phyloP scores from a whole-genome alignment of 2,113 vertebrate genomes.

The Rhadina sibilatrix region DNA sequence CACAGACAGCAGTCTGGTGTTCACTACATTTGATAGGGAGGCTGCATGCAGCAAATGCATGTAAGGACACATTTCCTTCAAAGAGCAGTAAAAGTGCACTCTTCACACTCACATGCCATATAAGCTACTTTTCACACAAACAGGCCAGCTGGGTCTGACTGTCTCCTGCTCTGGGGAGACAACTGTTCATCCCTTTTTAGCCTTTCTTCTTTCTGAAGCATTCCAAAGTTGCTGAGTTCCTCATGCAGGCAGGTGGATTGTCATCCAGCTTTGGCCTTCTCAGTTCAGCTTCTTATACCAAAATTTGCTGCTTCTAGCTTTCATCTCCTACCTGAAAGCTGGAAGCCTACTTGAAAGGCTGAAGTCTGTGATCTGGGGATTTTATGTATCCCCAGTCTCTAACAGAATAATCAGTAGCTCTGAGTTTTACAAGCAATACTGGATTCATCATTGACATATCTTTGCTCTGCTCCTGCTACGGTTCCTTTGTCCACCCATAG shows the following conservation, averaged over 20 bases:
- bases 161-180: background rate
- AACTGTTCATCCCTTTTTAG: background rate
- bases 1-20: background rate
- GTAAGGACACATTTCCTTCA: background rate
- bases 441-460: fast-evolving
- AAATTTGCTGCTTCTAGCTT: background rate
- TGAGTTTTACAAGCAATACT: background rate
- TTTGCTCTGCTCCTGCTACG: background rate
- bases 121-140: background rate
- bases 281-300: background rate
- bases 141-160: background rate
- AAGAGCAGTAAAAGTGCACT: background rate
- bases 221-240: background rate
- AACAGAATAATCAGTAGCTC: background rate
- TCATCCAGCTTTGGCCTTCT: background rate
- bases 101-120: background rate
- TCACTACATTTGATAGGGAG: background rate
- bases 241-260: background rate
- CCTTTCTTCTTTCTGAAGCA: background rate
- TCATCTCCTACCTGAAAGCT: background rate
- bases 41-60: background rate
- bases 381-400: background rate
- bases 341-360: background rate
- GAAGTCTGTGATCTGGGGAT: background rate
- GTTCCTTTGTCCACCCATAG: background rate